phyloP scores from a whole-genome alignment of 2,888 invertebrate species.

The Mantis religiosa region DNA sequence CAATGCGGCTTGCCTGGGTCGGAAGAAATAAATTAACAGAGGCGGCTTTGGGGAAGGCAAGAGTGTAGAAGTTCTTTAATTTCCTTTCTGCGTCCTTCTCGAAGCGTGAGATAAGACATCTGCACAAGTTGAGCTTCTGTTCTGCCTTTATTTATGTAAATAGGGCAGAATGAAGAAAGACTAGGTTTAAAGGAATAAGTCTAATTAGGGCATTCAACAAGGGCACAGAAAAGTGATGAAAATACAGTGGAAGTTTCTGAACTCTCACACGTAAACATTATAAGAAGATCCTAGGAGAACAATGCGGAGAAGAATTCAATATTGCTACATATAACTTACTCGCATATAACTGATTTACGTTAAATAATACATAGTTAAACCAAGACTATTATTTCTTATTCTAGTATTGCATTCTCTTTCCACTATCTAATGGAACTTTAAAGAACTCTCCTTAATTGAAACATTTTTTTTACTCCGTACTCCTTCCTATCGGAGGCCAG shows the following conservation, averaged over 20 bases:
- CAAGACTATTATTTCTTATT: too few species aligned
- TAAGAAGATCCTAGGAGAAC: too few species aligned
- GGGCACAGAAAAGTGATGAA: neutral
- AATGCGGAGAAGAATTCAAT: too few species aligned
- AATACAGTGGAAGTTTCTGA: neutral
- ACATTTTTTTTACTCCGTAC: too few species aligned
- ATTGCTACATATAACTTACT: too few species aligned
- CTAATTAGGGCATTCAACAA: neutral
- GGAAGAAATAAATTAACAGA: neutral
- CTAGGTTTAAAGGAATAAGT: neutral
- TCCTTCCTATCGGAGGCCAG: too few species aligned
- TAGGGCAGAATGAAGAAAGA: neutral
- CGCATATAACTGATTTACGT: too few species aligned
- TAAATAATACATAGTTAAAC: too few species aligned
- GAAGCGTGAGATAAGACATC: neutral
- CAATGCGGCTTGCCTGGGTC: neutral
- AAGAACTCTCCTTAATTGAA: too few species aligned
- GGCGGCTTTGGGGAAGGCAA: neutral
- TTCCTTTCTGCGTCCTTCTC: neutral
- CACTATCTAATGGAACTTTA: too few species aligned
- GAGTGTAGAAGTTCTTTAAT: neutral
- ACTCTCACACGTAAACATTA: too few species aligned
- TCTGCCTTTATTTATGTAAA: neutral
- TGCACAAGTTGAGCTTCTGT: neutral
- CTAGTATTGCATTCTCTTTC: too few species aligned